Conservation (phyloP, 2,797 vertebrate genomes). For the Anomalospiza imberbis region DNA sequence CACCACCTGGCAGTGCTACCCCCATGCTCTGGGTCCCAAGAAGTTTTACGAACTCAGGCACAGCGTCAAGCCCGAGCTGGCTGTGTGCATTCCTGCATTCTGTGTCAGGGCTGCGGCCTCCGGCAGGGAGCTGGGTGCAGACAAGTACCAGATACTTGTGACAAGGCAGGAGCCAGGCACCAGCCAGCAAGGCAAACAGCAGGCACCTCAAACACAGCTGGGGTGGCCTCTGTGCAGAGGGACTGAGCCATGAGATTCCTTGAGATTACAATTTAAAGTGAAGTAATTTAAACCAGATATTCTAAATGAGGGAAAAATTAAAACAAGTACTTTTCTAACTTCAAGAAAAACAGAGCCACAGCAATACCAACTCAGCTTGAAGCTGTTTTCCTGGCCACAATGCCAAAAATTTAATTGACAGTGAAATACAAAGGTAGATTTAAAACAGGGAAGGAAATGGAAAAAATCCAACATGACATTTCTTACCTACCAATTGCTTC, state of each 20-base stretch:
- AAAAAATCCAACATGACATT: background rate
- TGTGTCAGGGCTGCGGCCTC: background rate
- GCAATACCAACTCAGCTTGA: background rate
- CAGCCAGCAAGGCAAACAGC: background rate
- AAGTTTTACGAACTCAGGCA: background rate
- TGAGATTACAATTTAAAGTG: background rate
- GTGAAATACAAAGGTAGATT: slow-evolving; percentile 14
- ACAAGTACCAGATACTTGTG: background rate
- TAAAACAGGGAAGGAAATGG: background rate
- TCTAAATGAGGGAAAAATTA: background rate
- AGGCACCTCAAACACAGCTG: background rate
- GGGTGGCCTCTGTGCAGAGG: background rate
- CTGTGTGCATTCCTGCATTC: background rate
- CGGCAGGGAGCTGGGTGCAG: background rate
- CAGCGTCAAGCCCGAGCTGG: background rate
- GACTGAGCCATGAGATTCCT: background rate
- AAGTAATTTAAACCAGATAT: background rate
- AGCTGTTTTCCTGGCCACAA: background rate
- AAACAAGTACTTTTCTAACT: background rate
- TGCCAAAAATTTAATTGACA: background rate
- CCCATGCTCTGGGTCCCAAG: background rate
- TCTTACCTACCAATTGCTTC: slow-evolving; percentile 53
- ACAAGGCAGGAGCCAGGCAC: background rate
- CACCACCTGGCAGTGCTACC: background rate
- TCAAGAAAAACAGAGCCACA: background rate